phyloP scores from a whole-genome alignment of 2,888 invertebrate species.

The Volucella inflata region DNA sequence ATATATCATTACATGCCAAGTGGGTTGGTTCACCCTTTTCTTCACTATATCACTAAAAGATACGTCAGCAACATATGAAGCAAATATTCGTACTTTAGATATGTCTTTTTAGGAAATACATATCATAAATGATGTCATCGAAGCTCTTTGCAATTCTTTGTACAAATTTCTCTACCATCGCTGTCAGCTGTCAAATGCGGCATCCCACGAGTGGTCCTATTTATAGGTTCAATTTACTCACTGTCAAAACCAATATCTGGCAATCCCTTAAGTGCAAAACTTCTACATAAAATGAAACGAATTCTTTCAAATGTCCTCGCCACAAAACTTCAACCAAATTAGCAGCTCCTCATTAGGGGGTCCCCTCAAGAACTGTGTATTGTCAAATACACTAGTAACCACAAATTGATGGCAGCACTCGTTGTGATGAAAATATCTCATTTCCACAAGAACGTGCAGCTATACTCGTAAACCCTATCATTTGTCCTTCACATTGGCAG shows the following conservation, averaged over 20 bases:
- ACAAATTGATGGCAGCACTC: neutral
- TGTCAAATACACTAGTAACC: neutral
- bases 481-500: neutral
- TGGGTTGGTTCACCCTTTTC: too few species aligned
- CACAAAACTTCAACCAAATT: constrained; percentile 2
- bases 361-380: neutral
- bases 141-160: too few species aligned
- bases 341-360: neutral
- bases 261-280: neutral
- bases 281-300: neutral
- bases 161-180: too few species aligned
- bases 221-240: too few species aligned
- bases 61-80: too few species aligned
- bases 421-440: constrained; percentile 3
- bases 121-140: too few species aligned
- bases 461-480: neutral
- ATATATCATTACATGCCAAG: too few species aligned
- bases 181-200: too few species aligned
- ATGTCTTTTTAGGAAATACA: too few species aligned
- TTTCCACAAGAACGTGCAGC: neutral
- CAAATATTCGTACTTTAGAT: too few species aligned
- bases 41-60: too few species aligned
- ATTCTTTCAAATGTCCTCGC: neutral
- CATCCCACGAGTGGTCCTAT: too few species aligned
- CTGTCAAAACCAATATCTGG: neutral